phyloP scores from a whole-genome alignment of 2,888 invertebrate genomes.

The Hipparchia semele region DNA sequence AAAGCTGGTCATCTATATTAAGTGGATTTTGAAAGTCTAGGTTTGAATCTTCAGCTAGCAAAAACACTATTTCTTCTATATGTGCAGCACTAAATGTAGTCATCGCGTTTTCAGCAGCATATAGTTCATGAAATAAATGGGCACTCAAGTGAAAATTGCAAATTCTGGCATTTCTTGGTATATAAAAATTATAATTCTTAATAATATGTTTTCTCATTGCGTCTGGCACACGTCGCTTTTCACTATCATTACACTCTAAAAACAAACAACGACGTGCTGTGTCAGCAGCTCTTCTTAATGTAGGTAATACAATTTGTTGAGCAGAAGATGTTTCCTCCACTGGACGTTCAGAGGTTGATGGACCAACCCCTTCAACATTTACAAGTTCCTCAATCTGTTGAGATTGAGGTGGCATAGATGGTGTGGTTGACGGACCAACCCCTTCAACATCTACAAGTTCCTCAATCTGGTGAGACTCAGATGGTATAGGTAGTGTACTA shows the following conservation, averaged over 20 bases:
- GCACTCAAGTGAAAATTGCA: neutral
- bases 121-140: slow-evolving; percentile 1
- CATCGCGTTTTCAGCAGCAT: neutral
- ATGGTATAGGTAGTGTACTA: no score
- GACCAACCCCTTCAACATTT: no score
- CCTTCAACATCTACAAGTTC: no score
- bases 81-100: slow-evolving; percentile 1
- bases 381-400: no score
- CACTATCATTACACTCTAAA: neutral
- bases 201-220: neutral
- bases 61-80: slow-evolving; percentile 1
- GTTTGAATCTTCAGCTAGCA: neutral
- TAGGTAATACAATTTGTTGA: neutral
- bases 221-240: neutral
- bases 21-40: neutral
- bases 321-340: neutral
- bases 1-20: neutral
- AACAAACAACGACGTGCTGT: neutral
- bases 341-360: neutral
- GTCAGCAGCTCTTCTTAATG: neutral
- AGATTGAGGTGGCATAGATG: no score
- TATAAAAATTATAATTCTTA: neutral
- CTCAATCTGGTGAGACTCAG: no score
- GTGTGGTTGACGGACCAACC: no score
- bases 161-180: neutral